Evolutionary conservation across 2,888 invertebrate species (phyloP), one percentile per base, ranked within the genome.

Genomic region (Coenonympha glycerion): DNA sequence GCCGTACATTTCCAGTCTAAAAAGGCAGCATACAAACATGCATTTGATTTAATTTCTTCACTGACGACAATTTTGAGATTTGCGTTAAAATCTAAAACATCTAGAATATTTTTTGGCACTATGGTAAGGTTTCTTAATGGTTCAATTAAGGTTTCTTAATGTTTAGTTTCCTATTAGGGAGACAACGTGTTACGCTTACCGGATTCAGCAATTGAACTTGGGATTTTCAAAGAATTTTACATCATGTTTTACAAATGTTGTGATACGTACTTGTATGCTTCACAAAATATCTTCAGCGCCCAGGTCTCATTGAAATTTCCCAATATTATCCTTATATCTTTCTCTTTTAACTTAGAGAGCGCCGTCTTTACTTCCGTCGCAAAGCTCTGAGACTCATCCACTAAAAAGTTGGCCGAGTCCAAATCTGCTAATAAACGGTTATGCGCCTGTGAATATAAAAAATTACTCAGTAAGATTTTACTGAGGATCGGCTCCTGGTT

Each of bases 261-360:
- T n/a, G 13, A 11, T 16, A 57, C 71, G 63, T 73, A 92, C 92
- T 90, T 92, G 73, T 92, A 93, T 42, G 95, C 96, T 71, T 95
- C 95, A 74, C 96, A 96, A 74, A 96, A 96, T 57, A 95, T 94
- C 65, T 91, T 90, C 47, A 95, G 87, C 0, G 98, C 98, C 94
- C 97, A 97, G 44, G 92, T 92, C 73, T 97, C 96, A 79, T 97
- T 96, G 79, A 99, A 98, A 80, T 98, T 98, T 2, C 97, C 97
- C 63, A 99, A 86, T 62, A 99, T 97, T 51, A 99, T 96, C 52
- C 98, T 90, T 2, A 97, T 95, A 71, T 99, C 98, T 68, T 96
- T 95, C 61, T 95, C 94, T 64, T 94, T 93, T 1, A 96, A 89
- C 71, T 95, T 95, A 31, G 91, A 89, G 69, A 96, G 87, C 0